These are phyloP conservation scores for Antheraea mylitta DNA, from an alignment of 1,140 invertebrate genomes.

Conservation along the genomic window DNA sequence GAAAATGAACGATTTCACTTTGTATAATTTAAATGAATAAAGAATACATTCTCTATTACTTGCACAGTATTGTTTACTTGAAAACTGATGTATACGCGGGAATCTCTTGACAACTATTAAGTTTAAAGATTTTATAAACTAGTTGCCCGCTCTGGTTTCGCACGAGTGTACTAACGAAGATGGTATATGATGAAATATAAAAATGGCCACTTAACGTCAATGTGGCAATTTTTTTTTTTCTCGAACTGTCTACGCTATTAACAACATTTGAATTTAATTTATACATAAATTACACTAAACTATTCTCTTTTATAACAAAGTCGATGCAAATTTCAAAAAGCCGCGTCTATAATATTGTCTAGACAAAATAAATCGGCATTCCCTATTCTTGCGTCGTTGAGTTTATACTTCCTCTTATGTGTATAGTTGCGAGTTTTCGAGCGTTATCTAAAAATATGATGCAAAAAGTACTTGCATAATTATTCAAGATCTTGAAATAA, in stretches of 20 bases:
- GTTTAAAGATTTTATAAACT: not conserved
- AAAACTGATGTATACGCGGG: not conserved
- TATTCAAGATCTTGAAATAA: not conserved
- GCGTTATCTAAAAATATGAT: conserved; percentile 1
- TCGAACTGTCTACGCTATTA: too few species aligned
- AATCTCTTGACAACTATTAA: not conserved
- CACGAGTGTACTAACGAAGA: too few species aligned
- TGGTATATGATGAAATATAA: too few species aligned
- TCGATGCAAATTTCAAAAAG: not conserved
- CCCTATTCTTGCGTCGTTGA: not conserved
- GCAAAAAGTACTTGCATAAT: not conserved
- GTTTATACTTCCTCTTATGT: not conserved
- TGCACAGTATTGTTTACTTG: not conserved
- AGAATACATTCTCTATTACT: not conserved
- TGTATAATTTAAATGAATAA: not conserved
- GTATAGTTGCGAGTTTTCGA: not conserved
- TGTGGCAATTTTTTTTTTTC: too few species aligned
- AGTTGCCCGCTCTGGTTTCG: too few species aligned
- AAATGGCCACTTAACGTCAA: too few species aligned
- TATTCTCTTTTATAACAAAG: too few species aligned
- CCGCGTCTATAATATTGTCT: not conserved
- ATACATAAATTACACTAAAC: too few species aligned
- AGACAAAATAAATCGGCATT: not conserved
- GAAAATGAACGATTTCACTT: not conserved
- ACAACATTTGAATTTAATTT: too few species aligned